A percentile compares a stretch with the other conserved stretches of the same genome.
phyloP scores from a whole-genome alignment of 2,797 vertebrate genomes.

The Philypnodon macrostomus region DNA sequence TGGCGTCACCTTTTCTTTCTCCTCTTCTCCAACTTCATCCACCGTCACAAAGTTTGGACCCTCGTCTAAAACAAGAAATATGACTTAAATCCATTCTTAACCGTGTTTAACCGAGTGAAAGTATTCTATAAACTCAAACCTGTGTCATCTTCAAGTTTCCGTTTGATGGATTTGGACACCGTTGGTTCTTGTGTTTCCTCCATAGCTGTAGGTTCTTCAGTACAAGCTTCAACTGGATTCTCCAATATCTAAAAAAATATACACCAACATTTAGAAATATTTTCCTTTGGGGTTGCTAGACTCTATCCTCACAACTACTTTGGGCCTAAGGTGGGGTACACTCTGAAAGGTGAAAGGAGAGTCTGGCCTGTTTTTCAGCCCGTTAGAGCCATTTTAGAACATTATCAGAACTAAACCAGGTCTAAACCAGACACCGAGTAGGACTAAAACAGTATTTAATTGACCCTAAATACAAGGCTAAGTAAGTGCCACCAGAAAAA shows the following conservation, averaged over 20 bases:
- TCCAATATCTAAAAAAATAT: slow-evolving; percentile 54
- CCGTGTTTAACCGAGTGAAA: no score
- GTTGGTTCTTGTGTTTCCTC: slow-evolving; percentile 16
- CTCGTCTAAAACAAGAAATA: slow-evolving; percentile 26
- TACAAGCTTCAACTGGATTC: slow-evolving; percentile 81
- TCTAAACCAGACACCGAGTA: no score
- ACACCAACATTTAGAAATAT: no score
- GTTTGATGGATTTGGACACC: slow-evolving; percentile 18
- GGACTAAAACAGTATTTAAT: no score
- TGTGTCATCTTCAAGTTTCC: slow-evolving; percentile 13
- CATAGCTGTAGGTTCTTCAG: slow-evolving; percentile 33
- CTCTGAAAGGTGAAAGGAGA: no score
- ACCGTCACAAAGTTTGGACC: slow-evolving; percentile 81
- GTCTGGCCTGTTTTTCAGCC: no score
- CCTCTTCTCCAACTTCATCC: slow-evolving; percentile 82
- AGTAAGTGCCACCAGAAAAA: no score
- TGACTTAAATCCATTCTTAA: no score
- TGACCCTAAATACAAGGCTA: no score
- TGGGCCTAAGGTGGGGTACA: neutral
- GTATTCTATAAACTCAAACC: slow-evolving; percentile 26
- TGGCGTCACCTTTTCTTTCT: slow-evolving; percentile 26
- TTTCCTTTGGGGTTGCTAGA: no score
- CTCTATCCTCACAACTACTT: neutral
- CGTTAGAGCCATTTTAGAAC: no score
- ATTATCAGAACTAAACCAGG: no score